Conservation (phyloP, 2,888 invertebrate genomes). For the Athalia rosae region DNA sequence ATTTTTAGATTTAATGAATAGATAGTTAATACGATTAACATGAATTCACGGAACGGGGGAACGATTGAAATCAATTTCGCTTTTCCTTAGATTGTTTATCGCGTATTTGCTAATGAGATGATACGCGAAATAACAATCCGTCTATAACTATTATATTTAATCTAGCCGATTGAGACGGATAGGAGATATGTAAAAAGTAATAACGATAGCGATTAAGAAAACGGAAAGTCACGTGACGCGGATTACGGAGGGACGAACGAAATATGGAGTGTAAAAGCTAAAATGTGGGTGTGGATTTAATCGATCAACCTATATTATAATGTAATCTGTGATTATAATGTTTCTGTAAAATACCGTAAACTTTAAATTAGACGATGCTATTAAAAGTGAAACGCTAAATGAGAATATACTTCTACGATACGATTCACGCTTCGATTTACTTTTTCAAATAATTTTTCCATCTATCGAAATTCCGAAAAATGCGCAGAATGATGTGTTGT, state of each 20-base stretch:
- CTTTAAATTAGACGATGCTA: slow-evolving; percentile 26
- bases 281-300: slow-evolving; percentile 41
- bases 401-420: no score
- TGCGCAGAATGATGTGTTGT: no score
- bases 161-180: neutral
- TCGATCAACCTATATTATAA: slow-evolving; percentile 42
- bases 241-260: slow-evolving; percentile 2
- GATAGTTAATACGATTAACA: slow-evolving; percentile 19
- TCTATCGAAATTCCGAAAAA: no score
- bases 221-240: slow-evolving; percentile 20
- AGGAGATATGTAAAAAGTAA: neutral
- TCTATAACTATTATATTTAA: neutral
- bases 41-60: slow-evolving; percentile 9
- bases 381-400: slow-evolving; percentile 26
- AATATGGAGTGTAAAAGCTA: slow-evolving; percentile 32
- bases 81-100: slow-evolving; percentile 20
- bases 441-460: no score
- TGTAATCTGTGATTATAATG: slow-evolving; percentile 45
- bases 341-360: slow-evolving; percentile 43
- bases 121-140: neutral
- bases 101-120: slow-evolving; percentile 14
- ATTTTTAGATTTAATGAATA: slow-evolving; percentile 28
- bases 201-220: neutral
- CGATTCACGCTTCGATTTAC: no score
- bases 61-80: slow-evolving; percentile 16